Evolutionary conservation across 2,797 vertebrate species (phyloP), one percentile per base, ranked within the genome.

Genomic region (Falco biarmicus): DNA sequence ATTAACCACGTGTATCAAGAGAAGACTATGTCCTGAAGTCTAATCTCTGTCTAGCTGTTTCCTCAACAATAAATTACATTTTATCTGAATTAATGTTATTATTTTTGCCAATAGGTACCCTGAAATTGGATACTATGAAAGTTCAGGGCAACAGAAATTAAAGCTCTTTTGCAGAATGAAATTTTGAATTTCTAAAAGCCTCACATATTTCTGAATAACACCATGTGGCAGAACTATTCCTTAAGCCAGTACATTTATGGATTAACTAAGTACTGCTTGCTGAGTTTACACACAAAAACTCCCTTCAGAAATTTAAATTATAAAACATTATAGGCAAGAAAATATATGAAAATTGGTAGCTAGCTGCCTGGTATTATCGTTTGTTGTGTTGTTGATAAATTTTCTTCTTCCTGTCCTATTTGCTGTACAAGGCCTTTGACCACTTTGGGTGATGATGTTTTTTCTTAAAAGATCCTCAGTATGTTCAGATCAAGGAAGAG

Each of bases 1-100:
- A 87, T 93, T 95, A 93, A 95, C 56, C 41, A 65, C 17, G 20
- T 69, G 48, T 82, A 92, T 89, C 77, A 71, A 66, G 56, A 82
- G 39, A 18, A 57, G 34, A 63, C 39, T 65, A 54, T 48, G 15
- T 77, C 84, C 84, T 56, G 18, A 84, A 82, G 25, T 76, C 39
- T 89, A 76, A 93, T 79, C 31, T 57, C n/a, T 79, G 3, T 77
- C 68, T 91, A 64, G 70, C 39, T 89, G 63, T 84, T 95, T 93
- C 82, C 34, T 65, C 60, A 70, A 64, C 26, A 74, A 85, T 56
- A 77, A 84, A 64, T 77, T 31, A 16, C 17, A 26, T 37, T 92
- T 92, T 68, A 50, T 85, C 20, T 45, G 34, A 85, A 50, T 75
- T 5, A 45, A 20, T 80, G 28, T 34, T 70, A 4, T 53, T 89